These are phyloP conservation scores for Neelides folsomi DNA, from an alignment of 2,888 invertebrate species.

Conservation along the genomic window DNA sequence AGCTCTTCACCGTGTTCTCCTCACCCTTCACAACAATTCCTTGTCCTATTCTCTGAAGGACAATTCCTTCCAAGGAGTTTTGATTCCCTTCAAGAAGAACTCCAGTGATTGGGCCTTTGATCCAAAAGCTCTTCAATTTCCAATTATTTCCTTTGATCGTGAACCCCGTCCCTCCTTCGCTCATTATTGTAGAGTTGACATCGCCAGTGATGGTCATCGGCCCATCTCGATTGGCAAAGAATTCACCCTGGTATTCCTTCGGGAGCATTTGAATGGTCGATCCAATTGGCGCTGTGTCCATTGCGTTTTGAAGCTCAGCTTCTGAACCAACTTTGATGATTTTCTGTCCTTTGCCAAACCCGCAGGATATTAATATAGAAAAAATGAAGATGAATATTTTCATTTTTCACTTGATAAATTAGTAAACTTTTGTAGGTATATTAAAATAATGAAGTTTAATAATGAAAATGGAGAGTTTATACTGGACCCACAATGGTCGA, in stretches of 20 bases:
- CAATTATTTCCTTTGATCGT: constrained; percentile 24
- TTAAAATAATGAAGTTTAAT: too few relatives aligned
- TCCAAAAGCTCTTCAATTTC: constrained; percentile 27
- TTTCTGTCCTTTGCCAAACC: too few relatives aligned
- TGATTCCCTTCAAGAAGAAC: constrained; percentile 23
- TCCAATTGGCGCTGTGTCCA: constrained; percentile 24
- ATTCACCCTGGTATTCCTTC: constrained; percentile 23
- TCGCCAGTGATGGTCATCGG: constrained; percentile 26
- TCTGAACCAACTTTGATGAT: constrained; percentile 14
- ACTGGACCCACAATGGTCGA: too few relatives aligned
- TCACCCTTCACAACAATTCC: constrained; percentile 23
- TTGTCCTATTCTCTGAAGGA: constrained; percentile 20
- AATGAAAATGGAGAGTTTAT: too few relatives aligned
- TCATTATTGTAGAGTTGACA: constrained; percentile 25
- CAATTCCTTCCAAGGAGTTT: constrained; percentile 20
- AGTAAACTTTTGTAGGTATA: too few relatives aligned
- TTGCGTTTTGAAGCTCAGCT: constrained; percentile 22
- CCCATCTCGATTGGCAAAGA: constrained; percentile 7
- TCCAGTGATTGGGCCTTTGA: constrained; percentile 23
- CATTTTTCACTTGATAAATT: too few relatives aligned
- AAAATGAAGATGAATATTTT: too few relatives aligned
- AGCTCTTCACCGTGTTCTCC: constrained; percentile 26
- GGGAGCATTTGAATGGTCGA: constrained; percentile 28
- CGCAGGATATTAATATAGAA: too few relatives aligned
- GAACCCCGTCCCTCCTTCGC: constrained; percentile 24